phyloP scores from a whole-genome alignment of 2,888 invertebrate species.

The Eumerus sabulonum region DNA sequence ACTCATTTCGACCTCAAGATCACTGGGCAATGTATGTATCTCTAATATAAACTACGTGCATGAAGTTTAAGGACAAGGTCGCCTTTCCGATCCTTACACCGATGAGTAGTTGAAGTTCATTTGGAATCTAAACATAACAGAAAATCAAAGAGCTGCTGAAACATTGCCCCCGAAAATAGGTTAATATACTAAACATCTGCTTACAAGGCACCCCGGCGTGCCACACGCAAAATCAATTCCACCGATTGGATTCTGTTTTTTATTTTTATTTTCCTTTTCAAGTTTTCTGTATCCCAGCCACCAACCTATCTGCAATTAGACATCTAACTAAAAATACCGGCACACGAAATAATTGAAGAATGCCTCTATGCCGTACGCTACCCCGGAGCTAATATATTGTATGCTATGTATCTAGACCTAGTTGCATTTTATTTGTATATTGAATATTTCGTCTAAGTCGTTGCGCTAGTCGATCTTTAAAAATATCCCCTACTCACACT shows the following conservation, averaged over 20 bases:
- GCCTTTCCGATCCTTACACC: background rate
- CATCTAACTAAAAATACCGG: slow-evolving; percentile 65
- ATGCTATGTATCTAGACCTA: slow-evolving; percentile 52
- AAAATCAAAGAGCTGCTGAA: background rate
- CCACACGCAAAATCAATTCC: slow-evolving; percentile 32
- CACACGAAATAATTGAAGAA: slow-evolving; percentile 68
- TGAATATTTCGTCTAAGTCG: slow-evolving; percentile 52
- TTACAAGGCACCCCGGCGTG: slow-evolving; percentile 2
- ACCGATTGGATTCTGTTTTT: no score
- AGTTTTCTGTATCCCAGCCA: slow-evolving; percentile 14
- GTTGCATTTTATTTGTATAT: slow-evolving; percentile 51
- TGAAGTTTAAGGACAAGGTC: slow-evolving; percentile 45
- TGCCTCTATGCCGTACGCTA: slow-evolving; percentile 19
- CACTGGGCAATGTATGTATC: background rate
- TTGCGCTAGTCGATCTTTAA: slow-evolving; percentile 49
- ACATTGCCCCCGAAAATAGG: slow-evolving; percentile 32
- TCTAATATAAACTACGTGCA: background rate
- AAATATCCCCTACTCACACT: slow-evolving; percentile 40
- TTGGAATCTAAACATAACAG: background rate
- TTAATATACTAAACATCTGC: slow-evolving; percentile 5
- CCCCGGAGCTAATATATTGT: background rate
- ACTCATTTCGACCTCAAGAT: slow-evolving; percentile 15
- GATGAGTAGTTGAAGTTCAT: background rate
- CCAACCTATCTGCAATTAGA: slow-evolving; percentile 59
- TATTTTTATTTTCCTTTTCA: no score